These are phyloP conservation scores for Manduca sexta DNA, from an alignment of 1,140 invertebrate species.

Conservation along the genomic window DNA sequence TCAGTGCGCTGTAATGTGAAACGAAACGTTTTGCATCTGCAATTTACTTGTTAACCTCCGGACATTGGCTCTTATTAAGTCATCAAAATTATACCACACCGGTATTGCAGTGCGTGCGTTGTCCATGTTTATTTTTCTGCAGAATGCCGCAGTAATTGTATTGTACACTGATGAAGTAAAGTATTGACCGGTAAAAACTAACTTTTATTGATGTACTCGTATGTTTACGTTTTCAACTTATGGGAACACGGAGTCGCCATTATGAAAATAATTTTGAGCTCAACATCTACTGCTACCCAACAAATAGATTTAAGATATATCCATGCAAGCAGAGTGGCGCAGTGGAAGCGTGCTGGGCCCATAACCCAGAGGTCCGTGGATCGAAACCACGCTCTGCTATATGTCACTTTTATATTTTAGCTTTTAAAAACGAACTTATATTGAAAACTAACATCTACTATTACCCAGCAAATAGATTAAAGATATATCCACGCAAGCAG, in stretches of 20 bases:
- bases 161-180: too few relatives aligned
- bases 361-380: conserved; percentile 52
- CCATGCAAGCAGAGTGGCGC: conserved; percentile 37
- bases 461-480: too few relatives aligned
- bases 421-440: too few relatives aligned
- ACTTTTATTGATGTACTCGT: too few relatives aligned
- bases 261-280: too few relatives aligned
- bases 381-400: conserved; percentile 64
- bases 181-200: too few relatives aligned
- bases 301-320: too few relatives aligned
- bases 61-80: conserved; percentile 44
- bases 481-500: conserved; percentile 18
- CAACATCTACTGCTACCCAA: too few relatives aligned
- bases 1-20: conserved; percentile 17
- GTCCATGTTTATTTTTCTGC: conserved; percentile 1
- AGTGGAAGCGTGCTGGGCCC: conserved; percentile 50
- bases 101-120: conserved; percentile 17
- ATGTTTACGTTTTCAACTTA: too few relatives aligned
- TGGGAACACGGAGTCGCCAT: too few relatives aligned
- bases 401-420: not conserved
- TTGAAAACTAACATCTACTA: too few relatives aligned
- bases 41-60: conserved; percentile 37
- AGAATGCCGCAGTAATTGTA: too few relatives aligned
- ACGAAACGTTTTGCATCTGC: conserved; percentile 22
- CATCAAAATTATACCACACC: conserved; percentile 40